These are phyloP conservation scores for Lethrus apterus DNA, from an alignment of 1,140 invertebrate species.

Conservation along the genomic window DNA sequence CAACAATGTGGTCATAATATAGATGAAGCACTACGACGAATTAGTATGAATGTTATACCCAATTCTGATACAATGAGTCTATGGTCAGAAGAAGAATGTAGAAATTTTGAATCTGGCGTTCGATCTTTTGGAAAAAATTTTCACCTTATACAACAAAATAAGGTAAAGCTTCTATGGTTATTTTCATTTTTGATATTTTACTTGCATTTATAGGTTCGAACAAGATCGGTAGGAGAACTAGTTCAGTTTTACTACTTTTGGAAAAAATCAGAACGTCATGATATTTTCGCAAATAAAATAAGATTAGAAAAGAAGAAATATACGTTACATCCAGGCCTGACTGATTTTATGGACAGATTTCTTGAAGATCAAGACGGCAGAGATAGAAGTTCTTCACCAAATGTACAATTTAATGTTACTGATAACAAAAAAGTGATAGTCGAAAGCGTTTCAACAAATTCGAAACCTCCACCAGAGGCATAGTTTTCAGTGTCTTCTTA, in stretches of 20 bases:
- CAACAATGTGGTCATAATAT: slow-evolving; percentile 91
- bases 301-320: slow-evolving; percentile 83
- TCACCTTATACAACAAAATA: slow-evolving; percentile 87
- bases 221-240: slow-evolving; percentile 90
- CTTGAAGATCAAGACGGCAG: slow-evolving; percentile 69
- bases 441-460: slow-evolving; percentile 8
- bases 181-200: slow-evolving; percentile 4
- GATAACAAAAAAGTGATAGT: slow-evolving; percentile 13
- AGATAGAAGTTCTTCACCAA: slow-evolving; percentile 42
- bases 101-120: slow-evolving; percentile 92
- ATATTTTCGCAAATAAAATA: slow-evolving; percentile 81
- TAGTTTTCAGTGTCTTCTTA: slow-evolving; percentile 9
- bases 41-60: slow-evolving; percentile 70
- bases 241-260: slow-evolving; percentile 98
- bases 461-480: slow-evolving; percentile 21
- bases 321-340: slow-evolving; percentile 73
- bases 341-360: slow-evolving; percentile 83
- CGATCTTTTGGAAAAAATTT: slow-evolving; percentile 94
- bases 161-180: slow-evolving; percentile 57
- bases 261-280: slow-evolving; percentile 98
- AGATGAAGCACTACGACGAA: slow-evolving; percentile 82
- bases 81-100: slow-evolving; percentile 97
- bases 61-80: slow-evolving; percentile 69
- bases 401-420: slow-evolving; percentile 31
- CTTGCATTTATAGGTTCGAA: slow-evolving; percentile 58